phyloP scores from a whole-genome alignment of 2,113 vertebrate species.

The Hypomesus transpacificus region DNA sequence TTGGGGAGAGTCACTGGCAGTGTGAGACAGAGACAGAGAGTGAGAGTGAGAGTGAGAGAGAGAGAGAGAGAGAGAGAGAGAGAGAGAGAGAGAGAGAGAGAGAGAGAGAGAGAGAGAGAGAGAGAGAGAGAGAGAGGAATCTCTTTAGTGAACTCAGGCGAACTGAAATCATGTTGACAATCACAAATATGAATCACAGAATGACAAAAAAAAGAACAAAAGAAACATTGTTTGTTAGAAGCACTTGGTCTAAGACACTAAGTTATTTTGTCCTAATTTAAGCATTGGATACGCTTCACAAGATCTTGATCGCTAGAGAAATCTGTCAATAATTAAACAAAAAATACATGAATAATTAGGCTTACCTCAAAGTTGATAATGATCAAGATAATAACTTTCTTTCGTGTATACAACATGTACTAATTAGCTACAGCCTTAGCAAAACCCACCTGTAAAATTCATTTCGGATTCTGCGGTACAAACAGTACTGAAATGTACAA shows the following conservation, averaged over 20 bases:
- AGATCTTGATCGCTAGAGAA: too few species aligned
- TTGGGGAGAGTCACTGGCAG: slow-evolving; percentile 32
- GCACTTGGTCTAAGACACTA: too few species aligned
- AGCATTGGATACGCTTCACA: too few species aligned
- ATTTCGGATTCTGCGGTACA: neutral
- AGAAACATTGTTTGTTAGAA: neutral
- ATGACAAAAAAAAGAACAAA: neutral
- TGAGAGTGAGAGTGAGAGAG: slow-evolving; percentile 14
- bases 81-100: neutral
- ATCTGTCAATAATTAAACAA: too few species aligned
- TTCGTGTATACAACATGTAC: neutral
- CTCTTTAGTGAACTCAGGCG: neutral
- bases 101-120: neutral
- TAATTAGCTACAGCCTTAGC: neutral
- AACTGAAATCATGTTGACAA: neutral
- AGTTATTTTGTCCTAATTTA: too few species aligned
- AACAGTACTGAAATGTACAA: slow-evolving; percentile 21
- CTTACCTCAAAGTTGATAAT: too few species aligned
- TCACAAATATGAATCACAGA: neutral
- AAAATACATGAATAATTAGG: too few species aligned
- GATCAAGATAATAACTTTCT: neutral
- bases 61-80: neutral
- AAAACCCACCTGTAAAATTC: slow-evolving; percentile 15
- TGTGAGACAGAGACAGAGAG: neutral
- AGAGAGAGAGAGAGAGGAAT: too few species aligned